phyloP scores from a whole-genome alignment of 2,113 vertebrate genomes.

The Malurus elegans region DNA sequence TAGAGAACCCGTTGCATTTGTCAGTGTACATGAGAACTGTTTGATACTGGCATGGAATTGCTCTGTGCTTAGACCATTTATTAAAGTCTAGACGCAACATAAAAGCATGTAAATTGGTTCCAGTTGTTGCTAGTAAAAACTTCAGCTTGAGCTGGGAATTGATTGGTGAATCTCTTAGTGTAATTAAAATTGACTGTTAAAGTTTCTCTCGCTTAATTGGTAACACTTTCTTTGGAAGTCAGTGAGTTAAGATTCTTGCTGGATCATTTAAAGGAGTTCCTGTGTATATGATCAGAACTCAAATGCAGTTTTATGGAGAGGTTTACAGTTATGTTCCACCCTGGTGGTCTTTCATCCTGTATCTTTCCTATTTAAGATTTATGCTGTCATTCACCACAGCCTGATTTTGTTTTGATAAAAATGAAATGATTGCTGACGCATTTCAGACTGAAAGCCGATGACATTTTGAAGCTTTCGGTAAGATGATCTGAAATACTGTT shows the following conservation, averaged over 20 bases:
- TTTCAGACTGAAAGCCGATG: conserved; percentile 70
- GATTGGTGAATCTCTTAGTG: conserved; percentile 77
- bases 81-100: conserved; percentile 99
- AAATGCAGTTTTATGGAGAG: conserved; percentile 79
- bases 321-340: conserved; percentile 79
- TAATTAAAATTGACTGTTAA: conserved; percentile 84
- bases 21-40: conserved; percentile 64
- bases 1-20: conserved; percentile 51
- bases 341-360: conserved; percentile 79
- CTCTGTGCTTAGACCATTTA: conserved; percentile 86
- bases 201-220: conserved; percentile 80
- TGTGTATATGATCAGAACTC: conserved; percentile 78
- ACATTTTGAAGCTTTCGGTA: conserved; percentile 74
- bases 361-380: conserved; percentile 82
- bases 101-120: conserved; percentile 90
- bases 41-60: conserved; percentile 77
- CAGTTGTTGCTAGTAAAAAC: conserved; percentile 85
- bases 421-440: conserved; percentile 74
- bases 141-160: conserved; percentile 74
- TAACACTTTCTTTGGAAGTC: conserved; percentile 81
- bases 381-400: conserved; percentile 81
- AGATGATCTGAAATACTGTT: conserved; percentile 68
- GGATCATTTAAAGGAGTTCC: conserved; percentile 77
- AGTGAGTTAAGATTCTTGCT: conserved; percentile 72
- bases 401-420: conserved; percentile 82